Percentiles rank a stretch among this genome's conserved stretches.
These are phyloP conservation scores for Metalampra italica DNA, from an alignment of 2,888 invertebrate genomes.

Conservation along the genomic window DNA sequence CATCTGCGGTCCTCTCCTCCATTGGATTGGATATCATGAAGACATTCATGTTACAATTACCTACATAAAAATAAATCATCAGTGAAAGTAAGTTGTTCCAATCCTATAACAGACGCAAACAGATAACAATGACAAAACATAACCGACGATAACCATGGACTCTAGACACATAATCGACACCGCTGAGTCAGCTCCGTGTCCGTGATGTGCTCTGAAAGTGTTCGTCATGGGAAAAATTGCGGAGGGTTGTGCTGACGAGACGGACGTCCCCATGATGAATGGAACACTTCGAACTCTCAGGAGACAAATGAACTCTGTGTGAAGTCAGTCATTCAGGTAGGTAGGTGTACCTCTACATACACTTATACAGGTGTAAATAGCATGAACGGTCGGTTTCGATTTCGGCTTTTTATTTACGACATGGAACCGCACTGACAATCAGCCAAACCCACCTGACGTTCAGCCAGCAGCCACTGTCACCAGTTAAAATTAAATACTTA, in stretches of 20 bases:
- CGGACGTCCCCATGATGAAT: slow-evolving; percentile 15
- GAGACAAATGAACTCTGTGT: slow-evolving; percentile 13
- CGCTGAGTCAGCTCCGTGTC: slow-evolving; percentile 33
- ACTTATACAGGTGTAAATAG: slow-evolving; percentile 6
- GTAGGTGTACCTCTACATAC: slow-evolving; percentile 3
- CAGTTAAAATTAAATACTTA: too few species aligned
- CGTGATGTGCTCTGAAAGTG: slow-evolving; percentile 37
- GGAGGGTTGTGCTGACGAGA: slow-evolving; percentile 17
- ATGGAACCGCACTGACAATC: too few species aligned
- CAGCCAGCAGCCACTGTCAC: too few species aligned
- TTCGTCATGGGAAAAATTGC: slow-evolving; percentile 56
- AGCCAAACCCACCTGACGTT: too few species aligned
- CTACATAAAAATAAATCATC: too few species aligned
- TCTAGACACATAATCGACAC: slow-evolving; percentile 23
- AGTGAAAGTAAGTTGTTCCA: too few species aligned
- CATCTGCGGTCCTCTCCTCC: too few species aligned
- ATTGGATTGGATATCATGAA: too few species aligned
- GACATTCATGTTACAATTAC: too few species aligned
- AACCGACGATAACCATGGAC: too few species aligned
- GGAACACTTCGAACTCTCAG: slow-evolving; percentile 19
- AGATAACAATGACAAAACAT: too few species aligned
- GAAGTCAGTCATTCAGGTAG: slow-evolving; percentile 18
- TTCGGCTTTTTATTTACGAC: not conserved
- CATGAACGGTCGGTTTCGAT: not conserved
- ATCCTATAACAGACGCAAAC: too few species aligned